Conservation (phyloP, 2,888 invertebrate species). For the Leptura quadrifasciata region DNA sequence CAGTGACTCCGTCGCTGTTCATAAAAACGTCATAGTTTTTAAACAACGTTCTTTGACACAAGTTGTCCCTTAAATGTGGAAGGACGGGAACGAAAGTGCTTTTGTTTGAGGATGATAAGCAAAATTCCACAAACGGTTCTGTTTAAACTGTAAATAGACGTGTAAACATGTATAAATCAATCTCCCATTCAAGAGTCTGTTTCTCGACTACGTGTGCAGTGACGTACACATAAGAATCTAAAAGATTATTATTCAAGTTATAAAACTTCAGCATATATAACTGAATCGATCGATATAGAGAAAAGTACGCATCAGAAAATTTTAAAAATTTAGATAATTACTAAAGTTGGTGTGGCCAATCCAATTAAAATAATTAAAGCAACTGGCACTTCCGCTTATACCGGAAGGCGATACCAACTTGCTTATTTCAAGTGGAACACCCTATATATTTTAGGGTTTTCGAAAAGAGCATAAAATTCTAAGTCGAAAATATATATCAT, state of each 20-base stretch:
- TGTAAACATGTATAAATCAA: conserved; percentile 68
- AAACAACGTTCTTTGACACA: not conserved
- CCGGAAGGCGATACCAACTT: no score
- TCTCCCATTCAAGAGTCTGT: conserved; percentile 51
- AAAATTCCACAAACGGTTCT: conserved; percentile 63
- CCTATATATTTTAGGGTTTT: no score
- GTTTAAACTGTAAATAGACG: conserved; percentile 68
- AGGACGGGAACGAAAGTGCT: conserved; percentile 3
- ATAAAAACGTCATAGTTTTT: conserved; percentile 28
- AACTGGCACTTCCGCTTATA: no score
- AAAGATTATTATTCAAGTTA: not conserved
- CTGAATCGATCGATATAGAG: no score
- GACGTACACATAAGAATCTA: not conserved
- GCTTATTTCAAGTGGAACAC: no score
- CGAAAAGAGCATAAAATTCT: no score
- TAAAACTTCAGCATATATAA: no score
- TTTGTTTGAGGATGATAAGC: conserved; percentile 60
- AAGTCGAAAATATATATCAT: no score
- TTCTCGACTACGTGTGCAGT: conserved; percentile 22
- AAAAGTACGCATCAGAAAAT: no score
- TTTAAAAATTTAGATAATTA: no score
- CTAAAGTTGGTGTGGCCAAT: no score
- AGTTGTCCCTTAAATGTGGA: conserved; percentile 22
- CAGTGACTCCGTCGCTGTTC: conserved; percentile 2
- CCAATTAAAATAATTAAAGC: no score